These are phyloP conservation scores for Dicaeum eximium DNA, from an alignment of 2,113 vertebrate species.

Conservation along the genomic window DNA sequence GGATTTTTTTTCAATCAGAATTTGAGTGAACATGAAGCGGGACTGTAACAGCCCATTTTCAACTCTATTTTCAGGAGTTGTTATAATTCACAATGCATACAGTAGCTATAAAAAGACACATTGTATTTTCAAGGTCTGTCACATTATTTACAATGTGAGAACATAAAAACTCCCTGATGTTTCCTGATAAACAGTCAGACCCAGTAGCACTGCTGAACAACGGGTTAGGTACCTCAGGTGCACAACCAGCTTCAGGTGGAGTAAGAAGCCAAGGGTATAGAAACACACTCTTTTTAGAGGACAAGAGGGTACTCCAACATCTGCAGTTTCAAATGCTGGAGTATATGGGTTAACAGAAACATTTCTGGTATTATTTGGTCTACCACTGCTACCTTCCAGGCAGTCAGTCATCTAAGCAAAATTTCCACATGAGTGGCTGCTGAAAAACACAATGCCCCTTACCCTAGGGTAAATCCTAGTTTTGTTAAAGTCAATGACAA, in stretches of 20 bases:
- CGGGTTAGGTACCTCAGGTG: background rate
- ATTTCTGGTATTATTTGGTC: conserved; percentile 32
- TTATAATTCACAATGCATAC: conserved; percentile 54
- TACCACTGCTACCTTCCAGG: conserved; percentile 57
- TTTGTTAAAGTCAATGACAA: conserved; percentile 50
- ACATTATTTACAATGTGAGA: conserved; percentile 60
- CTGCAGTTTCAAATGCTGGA: background rate
- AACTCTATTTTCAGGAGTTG: conserved; percentile 56
- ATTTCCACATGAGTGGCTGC: conserved; percentile 60
- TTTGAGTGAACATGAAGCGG: background rate
- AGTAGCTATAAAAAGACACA: conserved; percentile 64
- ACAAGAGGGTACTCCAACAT: background rate
- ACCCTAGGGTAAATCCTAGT: conserved; percentile 51
- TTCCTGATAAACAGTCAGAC: conserved; percentile 47
- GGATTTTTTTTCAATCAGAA: background rate
- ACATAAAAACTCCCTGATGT: conserved; percentile 38
- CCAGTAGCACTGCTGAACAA: background rate
- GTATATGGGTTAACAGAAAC: conserved; percentile 31
- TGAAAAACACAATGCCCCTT: conserved; percentile 63
- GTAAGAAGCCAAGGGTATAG: conserved; percentile 40
- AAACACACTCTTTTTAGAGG: conserved; percentile 24
- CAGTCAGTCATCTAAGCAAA: conserved; percentile 63
- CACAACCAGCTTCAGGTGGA: conserved; percentile 25
- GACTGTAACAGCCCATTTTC: conserved; percentile 39
- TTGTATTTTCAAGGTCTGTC: conserved; percentile 72